These are phyloP conservation scores for Drosophila carrolli DNA, from an alignment of 1,140 invertebrate genomes.

Conservation along the genomic window DNA sequence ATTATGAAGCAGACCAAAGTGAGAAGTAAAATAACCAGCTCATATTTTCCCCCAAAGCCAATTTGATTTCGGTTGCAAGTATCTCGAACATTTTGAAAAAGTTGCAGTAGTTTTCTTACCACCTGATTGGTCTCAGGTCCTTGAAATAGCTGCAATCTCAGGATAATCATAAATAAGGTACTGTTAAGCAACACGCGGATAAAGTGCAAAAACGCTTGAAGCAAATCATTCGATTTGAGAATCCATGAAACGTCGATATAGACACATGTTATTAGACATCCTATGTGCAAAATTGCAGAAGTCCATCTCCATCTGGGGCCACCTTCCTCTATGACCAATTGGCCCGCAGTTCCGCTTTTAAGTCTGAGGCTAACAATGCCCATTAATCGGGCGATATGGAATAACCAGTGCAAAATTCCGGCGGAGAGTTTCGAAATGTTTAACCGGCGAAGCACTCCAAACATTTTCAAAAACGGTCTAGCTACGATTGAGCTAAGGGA, in stretches of 20 bases:
- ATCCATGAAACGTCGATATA: background rate
- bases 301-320: conserved; percentile 20
- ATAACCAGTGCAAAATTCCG: background rate
- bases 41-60: conserved; percentile 25
- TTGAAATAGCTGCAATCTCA: conserved; percentile 25
- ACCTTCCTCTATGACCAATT: background rate
- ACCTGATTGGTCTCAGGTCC: background rate
- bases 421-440: background rate
- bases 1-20: background rate
- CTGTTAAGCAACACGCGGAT: background rate
- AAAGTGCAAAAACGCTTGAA: background rate
- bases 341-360: background rate
- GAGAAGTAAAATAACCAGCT: conserved; percentile 22
- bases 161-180: background rate
- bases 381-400: background rate
- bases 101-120: conserved; percentile 27
- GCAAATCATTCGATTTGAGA: background rate
- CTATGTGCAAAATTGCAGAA: background rate
- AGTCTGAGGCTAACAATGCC: conserved; percentile 3
- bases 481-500: background rate
- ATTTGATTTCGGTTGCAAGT: background rate
- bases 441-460: background rate
- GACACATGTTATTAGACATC: background rate
- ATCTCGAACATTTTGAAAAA: conserved; percentile 11
- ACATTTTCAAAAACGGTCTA: background rate